phyloP scores from a whole-genome alignment of 2,888 invertebrate species.

The Leucoma salicis region DNA sequence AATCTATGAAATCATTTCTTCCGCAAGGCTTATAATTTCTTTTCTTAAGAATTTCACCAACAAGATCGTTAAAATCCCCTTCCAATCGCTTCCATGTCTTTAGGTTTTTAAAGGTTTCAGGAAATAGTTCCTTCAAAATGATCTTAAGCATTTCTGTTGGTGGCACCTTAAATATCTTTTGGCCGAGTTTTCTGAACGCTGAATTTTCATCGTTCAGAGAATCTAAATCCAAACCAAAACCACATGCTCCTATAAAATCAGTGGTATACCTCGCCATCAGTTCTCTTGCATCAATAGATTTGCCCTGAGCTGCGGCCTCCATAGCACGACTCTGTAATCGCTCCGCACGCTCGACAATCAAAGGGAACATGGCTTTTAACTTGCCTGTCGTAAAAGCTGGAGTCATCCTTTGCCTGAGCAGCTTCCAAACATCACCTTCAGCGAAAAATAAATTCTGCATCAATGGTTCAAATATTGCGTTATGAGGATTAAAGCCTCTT shows the following conservation, averaged over 20 bases:
- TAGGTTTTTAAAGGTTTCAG: conserved; percentile 12
- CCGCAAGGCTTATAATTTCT: conserved; percentile 41
- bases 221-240: conserved; percentile 47
- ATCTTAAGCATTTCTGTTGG: conserved; percentile 2
- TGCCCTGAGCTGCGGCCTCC: conserved; percentile 20
- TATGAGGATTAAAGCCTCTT: conserved; percentile 17
- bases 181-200: conserved; percentile 36
- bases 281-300: conserved; percentile 38
- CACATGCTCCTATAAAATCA: conserved; percentile 53
- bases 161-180: conserved; percentile 17
- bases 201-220: conserved; percentile 45
- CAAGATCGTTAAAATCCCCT: conserved; percentile 17
- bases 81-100: conserved; percentile 14
- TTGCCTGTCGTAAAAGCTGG: conserved; percentile 48
- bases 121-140: conserved; percentile 15
- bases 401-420: conserved; percentile 46
- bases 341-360: conserved; percentile 46
- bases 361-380: conserved; percentile 50
- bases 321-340: conserved; percentile 33
- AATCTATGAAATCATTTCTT: conserved; percentile 47
- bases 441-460: conserved; percentile 43
- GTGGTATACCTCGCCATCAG: conserved; percentile 52
- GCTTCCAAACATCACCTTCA: conserved; percentile 50
- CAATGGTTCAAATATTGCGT: conserved; percentile 29
- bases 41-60: conserved; percentile 32